Conservation (phyloP, 2,113 vertebrate genomes). For the Meleagris gallopavo region DNA sequence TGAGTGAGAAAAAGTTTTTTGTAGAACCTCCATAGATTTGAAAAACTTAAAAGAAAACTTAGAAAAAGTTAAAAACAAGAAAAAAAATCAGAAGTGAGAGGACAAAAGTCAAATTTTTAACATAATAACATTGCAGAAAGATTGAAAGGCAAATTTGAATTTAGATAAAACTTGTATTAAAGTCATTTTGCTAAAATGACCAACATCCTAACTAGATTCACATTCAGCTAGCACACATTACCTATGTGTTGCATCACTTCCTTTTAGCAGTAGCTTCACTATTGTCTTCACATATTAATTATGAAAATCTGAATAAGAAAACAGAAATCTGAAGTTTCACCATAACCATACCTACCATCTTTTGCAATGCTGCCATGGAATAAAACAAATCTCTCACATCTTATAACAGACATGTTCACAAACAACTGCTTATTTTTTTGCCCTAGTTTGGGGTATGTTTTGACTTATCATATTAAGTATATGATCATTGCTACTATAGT, state of each 20-base stretch:
- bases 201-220: neutral
- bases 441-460: neutral
- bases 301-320: neutral
- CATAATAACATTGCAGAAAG: neutral
- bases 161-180: neutral
- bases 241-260: rapidly evolving
- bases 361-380: neutral
- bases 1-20: neutral
- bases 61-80: neutral
- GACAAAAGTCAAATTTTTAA: neutral
- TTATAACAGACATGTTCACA: neutral
- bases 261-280: neutral
- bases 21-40: neutral
- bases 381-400: neutral
- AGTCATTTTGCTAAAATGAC: neutral
- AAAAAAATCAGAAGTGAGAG: neutral
- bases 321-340: neutral
- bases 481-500: neutral
- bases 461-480: neutral
- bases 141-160: neutral
- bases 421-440: neutral
- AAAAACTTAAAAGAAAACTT: neutral
- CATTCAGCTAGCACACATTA: neutral
- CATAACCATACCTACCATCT: neutral
- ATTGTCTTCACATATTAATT: neutral